Evolutionary conservation across 30 jellyfish, hydroid and myxozoan genomes (phyloP).

Genomic region (Sanderia malayensis): DNA sequence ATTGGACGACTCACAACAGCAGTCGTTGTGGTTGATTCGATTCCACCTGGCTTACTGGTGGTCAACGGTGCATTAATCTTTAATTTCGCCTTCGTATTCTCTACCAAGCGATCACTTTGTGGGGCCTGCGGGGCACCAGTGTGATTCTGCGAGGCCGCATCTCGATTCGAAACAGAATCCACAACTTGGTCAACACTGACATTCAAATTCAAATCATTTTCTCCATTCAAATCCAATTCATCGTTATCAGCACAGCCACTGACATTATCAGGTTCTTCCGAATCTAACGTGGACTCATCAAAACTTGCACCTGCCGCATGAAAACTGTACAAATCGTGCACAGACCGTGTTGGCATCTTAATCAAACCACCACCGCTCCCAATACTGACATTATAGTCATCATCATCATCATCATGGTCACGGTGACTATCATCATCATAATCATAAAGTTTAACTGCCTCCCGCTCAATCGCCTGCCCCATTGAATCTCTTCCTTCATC

Average conservation of each 20-base stretch:
- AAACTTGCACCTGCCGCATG: constrained; percentile 38
- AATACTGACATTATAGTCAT: too few relatives aligned
- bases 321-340: constrained; percentile 51
- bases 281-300: constrained; percentile 42
- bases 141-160: too few relatives aligned
- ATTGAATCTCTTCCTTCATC: too few relatives aligned
- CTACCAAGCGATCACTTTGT: neutral
- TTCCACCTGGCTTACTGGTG: neutral
- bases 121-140: too few relatives aligned
- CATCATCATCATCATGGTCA: constrained; percentile 26
- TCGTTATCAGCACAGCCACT: too few relatives aligned
- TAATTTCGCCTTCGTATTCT: neutral
- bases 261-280: constrained; percentile 31
- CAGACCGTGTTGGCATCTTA: constrained; percentile 38
- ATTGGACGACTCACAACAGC: neutral
- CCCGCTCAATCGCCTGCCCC: constrained; percentile 40
- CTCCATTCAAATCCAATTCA: neutral
- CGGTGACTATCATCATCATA: constrained; percentile 8
- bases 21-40: neutral
- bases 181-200: too few relatives aligned
- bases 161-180: too few relatives aligned
- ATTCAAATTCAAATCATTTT: neutral
- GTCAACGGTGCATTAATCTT: too few relatives aligned
- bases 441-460: constrained; percentile 8
- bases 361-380: constrained; percentile 16